Conservation (phyloP, 2,797 vertebrate genomes). For the Syndactyla subalaris region DNA sequence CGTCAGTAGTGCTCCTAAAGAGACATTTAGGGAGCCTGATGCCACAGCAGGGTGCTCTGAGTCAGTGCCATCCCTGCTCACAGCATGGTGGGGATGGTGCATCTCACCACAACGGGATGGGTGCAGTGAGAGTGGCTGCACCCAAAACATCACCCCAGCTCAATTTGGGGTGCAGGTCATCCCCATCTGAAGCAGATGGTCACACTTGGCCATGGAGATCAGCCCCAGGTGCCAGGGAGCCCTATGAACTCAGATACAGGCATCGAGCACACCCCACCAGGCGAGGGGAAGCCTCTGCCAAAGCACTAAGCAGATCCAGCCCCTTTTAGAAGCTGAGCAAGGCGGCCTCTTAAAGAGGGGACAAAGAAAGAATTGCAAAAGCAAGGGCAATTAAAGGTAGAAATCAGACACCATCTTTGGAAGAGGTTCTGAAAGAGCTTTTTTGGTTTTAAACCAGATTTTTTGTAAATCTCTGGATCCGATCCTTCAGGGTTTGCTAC, state of each 20-base stretch:
- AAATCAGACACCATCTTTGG: conserved; percentile 44
- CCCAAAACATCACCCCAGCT: fast-evolving
- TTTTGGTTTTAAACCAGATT: conserved; percentile 26
- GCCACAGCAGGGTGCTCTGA: background rate
- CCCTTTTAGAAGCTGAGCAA: background rate
- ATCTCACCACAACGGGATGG: background rate
- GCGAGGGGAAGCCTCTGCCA: background rate
- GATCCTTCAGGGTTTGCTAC: conserved; percentile 28
- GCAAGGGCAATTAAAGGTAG: conserved; percentile 23
- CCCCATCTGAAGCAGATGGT: background rate
- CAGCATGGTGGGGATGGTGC: fast-evolving
- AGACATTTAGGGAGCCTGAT: background rate
- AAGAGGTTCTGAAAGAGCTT: conserved; percentile 39
- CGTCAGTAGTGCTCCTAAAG: background rate
- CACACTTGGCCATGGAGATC: fast-evolving
- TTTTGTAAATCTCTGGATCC: background rate
- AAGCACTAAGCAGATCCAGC: background rate
- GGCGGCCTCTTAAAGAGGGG: background rate
- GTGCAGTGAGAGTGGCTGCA: fast-evolving
- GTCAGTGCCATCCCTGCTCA: fast-evolving
- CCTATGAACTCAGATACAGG: background rate
- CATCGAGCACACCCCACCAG: background rate
- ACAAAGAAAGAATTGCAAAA: background rate
- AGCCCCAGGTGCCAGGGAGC: background rate
- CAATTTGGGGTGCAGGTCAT: background rate